Conservation (phyloP, 2,888 invertebrate genomes). For the Pelosia muscerda region DNA sequence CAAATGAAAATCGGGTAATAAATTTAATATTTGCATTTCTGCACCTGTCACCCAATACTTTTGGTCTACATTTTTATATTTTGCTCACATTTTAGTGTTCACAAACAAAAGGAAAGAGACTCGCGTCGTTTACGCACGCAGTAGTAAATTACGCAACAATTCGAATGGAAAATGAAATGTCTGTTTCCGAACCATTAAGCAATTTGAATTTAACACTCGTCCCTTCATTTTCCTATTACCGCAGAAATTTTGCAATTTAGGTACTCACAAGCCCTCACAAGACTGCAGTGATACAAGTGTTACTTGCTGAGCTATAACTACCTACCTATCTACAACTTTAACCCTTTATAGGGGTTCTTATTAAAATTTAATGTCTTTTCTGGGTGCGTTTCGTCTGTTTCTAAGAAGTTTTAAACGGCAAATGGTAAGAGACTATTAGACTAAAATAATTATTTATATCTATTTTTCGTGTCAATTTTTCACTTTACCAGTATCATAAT, state of each 20-base stretch:
- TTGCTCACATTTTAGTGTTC: slow-evolving; percentile 59
- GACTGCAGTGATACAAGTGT: slow-evolving; percentile 40
- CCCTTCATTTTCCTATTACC: slow-evolving; percentile 85
- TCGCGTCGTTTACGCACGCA: slow-evolving; percentile 74
- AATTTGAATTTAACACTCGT: slow-evolving; percentile 86
- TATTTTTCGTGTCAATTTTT: too few species aligned
- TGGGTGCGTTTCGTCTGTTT: neutral
- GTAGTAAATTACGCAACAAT: slow-evolving; percentile 83
- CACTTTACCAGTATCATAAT: too few species aligned
- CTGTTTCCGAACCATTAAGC: slow-evolving; percentile 84
- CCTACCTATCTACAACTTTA: slow-evolving; percentile 15
- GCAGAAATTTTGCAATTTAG: slow-evolving; percentile 75
- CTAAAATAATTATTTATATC: too few species aligned
- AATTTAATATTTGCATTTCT: slow-evolving; percentile 21
- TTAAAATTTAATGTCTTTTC: too few species aligned
- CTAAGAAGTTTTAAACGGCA: too few species aligned
- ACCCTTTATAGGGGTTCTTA: neutral
- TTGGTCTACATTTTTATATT: slow-evolving; percentile 48
- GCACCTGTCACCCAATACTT: slow-evolving; percentile 31
- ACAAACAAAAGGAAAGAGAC: slow-evolving; percentile 75
- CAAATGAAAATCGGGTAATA: slow-evolving; percentile 19
- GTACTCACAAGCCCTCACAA: slow-evolving; percentile 57
- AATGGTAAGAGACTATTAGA: too few species aligned
- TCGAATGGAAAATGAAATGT: slow-evolving; percentile 86
- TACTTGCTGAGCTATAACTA: slow-evolving; percentile 39